Conservation (phyloP, 23 tunicate species). For the Diplosoma virens region DNA sequence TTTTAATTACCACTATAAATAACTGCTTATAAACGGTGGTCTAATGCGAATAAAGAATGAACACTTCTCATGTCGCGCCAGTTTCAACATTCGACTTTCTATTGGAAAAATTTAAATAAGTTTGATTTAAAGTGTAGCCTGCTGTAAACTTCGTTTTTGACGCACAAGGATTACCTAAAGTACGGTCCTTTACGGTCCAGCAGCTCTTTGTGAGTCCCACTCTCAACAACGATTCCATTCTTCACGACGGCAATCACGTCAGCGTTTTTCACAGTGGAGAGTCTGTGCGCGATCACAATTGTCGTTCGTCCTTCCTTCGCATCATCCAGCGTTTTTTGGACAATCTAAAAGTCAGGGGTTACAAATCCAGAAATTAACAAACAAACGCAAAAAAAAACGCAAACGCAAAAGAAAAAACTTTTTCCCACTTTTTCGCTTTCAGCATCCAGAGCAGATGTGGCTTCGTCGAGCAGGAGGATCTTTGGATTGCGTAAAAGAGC, state of each 20-base stretch:
- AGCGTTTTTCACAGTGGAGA: conserved; percentile 87
- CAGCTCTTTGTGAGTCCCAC: conserved; percentile 83
- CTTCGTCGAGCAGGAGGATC: conserved; percentile 26
- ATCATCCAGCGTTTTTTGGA: conserved; percentile 79
- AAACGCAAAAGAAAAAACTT: neutral
- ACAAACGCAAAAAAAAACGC: no score
- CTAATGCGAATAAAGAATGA: no score
- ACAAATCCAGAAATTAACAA: no score
- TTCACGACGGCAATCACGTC: conserved; percentile 86
- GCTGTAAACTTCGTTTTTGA: no score
- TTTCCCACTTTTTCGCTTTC: conserved; percentile 3
- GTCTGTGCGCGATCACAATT: conserved; percentile 85
- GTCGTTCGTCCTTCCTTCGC: conserved; percentile 85
- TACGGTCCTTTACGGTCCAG: conserved; percentile 69
- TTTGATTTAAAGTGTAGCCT: no score
- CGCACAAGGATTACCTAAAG: conserved; percentile 73
- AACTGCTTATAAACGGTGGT: no score
- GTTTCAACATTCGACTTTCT: no score
- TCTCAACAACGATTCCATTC: conserved; percentile 77
- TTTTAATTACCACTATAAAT: no score
- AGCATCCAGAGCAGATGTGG: conserved; percentile 24
- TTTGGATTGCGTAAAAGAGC: conserved; percentile 22
- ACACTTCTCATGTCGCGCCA: no score
- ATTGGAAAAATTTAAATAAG: no score
- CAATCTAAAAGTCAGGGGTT: conserved; percentile 31